Evolutionary conservation across 2,113 vertebrate species (phyloP).

Genomic region (Oenanthe melanoleuca): DNA sequence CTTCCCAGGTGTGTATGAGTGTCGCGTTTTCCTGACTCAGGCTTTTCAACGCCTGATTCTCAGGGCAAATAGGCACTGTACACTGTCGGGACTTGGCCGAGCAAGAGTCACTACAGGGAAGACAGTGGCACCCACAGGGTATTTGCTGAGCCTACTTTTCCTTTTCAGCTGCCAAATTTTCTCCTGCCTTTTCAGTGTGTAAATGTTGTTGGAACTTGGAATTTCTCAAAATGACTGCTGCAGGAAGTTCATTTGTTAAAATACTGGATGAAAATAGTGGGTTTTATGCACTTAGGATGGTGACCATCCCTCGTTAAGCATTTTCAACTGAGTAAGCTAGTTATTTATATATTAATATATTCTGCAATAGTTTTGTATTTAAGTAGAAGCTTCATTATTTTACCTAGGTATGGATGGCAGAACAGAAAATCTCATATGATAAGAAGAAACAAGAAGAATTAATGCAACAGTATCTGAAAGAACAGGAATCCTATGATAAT

Average conservation of each 20-base stretch:
- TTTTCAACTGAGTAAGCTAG: not conserved
- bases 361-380: not conserved
- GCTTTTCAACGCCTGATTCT: accelerated
- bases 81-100: accelerated
- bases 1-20: accelerated
- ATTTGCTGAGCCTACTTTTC: accelerated
- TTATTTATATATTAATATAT: accelerated
- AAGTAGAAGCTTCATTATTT: not conserved
- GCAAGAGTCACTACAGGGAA: accelerated
- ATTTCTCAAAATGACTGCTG: not conserved
- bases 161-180: not conserved
- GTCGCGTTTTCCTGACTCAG: not conserved
- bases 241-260: not conserved
- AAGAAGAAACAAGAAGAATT: constrained; percentile 97
- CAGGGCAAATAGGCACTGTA: accelerated
- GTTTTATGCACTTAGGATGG: accelerated
- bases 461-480: constrained; percentile 96
- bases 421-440: constrained; percentile 96
- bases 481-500: constrained; percentile 97
- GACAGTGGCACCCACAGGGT: accelerated
- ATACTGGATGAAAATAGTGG: not conserved
- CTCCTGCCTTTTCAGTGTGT: not conserved
- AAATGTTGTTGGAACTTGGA: not conserved
- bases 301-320: not conserved
- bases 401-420: constrained; percentile 96